Evolutionary conservation across 2,888 invertebrate species (phyloP).

Genomic region (Chrysomela aeneicollis): DNA sequence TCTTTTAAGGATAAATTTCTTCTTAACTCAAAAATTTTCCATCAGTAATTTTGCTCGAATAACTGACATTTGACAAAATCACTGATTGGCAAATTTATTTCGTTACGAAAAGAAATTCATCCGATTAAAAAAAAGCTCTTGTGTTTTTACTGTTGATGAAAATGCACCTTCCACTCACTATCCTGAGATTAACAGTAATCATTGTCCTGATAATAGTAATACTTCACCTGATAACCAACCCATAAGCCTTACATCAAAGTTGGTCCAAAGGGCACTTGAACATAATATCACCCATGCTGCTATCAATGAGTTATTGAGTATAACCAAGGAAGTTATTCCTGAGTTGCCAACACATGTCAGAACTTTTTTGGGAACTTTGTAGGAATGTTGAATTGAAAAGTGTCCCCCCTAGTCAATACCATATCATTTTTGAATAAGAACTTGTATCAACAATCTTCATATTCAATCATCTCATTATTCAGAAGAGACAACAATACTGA

Average conservation of each 20-base stretch:
- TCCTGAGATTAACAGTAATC: slow-evolving; percentile 17
- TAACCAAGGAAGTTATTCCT: not conserved
- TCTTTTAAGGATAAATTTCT: too few species aligned
- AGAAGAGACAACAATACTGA: slow-evolving; percentile 32
- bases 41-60: too few species aligned
- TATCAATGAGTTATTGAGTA: slow-evolving; percentile 6
- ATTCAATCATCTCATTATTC: slow-evolving; percentile 13
- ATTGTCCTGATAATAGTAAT: too few species aligned
- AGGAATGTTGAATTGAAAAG: slow-evolving; percentile 18
- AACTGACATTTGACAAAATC: too few species aligned
- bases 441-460: not conserved
- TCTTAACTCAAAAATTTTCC: too few species aligned
- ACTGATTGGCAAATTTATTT: too few species aligned
- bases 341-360: slow-evolving; percentile 21
- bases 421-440: slow-evolving; percentile 13
- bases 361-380: slow-evolving; percentile 28
- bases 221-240: not conserved
- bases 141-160: slow-evolving; percentile 16
- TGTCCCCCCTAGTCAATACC: slow-evolving; percentile 20
- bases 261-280: slow-evolving; percentile 4
- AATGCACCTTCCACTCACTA: slow-evolving; percentile 14
- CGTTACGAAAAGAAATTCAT: too few species aligned
- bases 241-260: slow-evolving; percentile 8
- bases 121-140: too few species aligned
- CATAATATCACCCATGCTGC: slow-evolving; percentile 13